Conservation (phyloP, 2,113 vertebrate genomes). For the Globicephala melas region DNA sequence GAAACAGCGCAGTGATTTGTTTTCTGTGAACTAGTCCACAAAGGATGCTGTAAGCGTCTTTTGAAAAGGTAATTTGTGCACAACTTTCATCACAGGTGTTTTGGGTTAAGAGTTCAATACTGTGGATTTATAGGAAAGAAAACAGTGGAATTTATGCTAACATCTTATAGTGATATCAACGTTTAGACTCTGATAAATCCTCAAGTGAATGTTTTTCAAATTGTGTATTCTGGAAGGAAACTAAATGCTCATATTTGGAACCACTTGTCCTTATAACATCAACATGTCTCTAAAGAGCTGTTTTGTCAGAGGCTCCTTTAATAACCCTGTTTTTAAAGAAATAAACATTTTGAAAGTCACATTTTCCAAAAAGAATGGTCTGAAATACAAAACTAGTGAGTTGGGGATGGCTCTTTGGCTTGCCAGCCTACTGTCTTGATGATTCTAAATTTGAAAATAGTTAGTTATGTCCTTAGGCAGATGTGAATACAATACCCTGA, state of each 20-base stretch:
- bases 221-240: conserved; percentile 38
- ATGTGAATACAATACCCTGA: neutral
- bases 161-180: conserved; percentile 37
- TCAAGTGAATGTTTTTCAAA: conserved; percentile 46
- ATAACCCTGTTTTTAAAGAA: conserved; percentile 58
- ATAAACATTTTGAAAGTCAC: conserved; percentile 55
- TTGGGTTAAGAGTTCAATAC: conserved; percentile 49
- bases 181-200: conserved; percentile 64
- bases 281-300: conserved; percentile 43
- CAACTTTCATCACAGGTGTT: conserved; percentile 40
- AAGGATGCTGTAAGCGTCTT: neutral
- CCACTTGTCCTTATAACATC: conserved; percentile 46
- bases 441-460: neutral
- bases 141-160: conserved; percentile 43
- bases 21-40: neutral
- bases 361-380: neutral
- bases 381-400: conserved; percentile 47
- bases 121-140: neutral
- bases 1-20: neutral
- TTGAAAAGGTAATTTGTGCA: neutral
- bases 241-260: conserved; percentile 40
- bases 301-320: conserved; percentile 61
- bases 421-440: neutral
- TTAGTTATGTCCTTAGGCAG: neutral
- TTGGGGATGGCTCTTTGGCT: neutral